These are phyloP conservation scores for Hemicentrotus pulcherrimus DNA, from an alignment of 35 echinoderm and acorn worm species.

Conservation along the genomic window DNA sequence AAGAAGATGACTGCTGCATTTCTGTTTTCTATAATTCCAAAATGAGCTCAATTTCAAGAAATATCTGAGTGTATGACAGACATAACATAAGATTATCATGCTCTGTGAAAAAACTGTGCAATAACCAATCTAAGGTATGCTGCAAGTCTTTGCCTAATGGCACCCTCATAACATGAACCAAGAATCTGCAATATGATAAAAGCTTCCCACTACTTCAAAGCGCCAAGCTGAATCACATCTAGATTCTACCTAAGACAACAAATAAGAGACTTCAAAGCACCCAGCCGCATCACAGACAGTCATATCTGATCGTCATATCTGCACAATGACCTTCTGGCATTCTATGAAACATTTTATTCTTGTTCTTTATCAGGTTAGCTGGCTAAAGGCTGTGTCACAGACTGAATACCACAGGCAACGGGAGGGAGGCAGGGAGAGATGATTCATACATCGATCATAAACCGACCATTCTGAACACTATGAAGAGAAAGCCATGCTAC, in stretches of 20 bases:
- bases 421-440: background rate
- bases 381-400: background rate
- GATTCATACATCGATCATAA: background rate
- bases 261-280: background rate
- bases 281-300: background rate
- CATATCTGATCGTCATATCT: background rate
- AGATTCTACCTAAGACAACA: background rate
- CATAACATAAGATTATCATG: too few relatives aligned
- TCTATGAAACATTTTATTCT: background rate
- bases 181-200: too few relatives aligned
- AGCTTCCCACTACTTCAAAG: background rate
- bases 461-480: background rate
- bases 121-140: too few relatives aligned
- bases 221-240: background rate
- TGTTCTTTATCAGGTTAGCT: constrained; percentile 5
- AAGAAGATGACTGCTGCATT: too few relatives aligned
- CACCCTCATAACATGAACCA: too few relatives aligned
- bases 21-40: too few relatives aligned
- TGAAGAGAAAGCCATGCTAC: background rate
- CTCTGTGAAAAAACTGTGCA: too few relatives aligned
- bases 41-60: too few relatives aligned
- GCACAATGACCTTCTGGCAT: background rate
- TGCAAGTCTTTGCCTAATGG: too few relatives aligned
- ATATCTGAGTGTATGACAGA: too few relatives aligned
- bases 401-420: background rate